Percentiles rank a stretch among this genome's conserved stretches.
These are phyloP conservation scores for Eurosta solidaginis DNA, from an alignment of 1,140 invertebrate genomes.

Conservation along the genomic window DNA sequence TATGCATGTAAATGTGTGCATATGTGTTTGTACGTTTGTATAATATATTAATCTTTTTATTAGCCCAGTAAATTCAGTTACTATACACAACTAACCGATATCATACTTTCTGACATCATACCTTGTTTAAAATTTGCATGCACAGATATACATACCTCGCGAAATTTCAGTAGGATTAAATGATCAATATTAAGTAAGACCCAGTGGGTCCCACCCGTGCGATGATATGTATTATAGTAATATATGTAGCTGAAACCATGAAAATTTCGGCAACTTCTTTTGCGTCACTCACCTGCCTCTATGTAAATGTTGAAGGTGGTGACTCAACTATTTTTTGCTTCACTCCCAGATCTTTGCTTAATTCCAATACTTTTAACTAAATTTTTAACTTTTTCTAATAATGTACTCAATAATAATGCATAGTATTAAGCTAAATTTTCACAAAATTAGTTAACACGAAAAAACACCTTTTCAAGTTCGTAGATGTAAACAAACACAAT, in stretches of 20 bases:
- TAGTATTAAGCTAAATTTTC: too few relatives aligned
- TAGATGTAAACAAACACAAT: constrained; percentile 19
- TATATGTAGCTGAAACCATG: background rate
- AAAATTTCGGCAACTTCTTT: background rate
- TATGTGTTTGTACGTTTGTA: too few relatives aligned
- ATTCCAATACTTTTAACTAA: too few relatives aligned
- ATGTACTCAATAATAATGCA: too few relatives aligned
- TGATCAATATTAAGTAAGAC: constrained; percentile 24
- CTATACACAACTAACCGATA: too few relatives aligned
- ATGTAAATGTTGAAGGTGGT: background rate
- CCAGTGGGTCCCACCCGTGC: background rate
- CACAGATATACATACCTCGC: background rate
- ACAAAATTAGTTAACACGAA: too few relatives aligned
- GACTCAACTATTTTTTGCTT: constrained; percentile 14
- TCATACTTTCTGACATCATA: background rate
- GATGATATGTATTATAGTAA: background rate
- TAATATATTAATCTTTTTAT: too few relatives aligned
- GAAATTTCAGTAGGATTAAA: background rate
- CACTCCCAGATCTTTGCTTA: background rate
- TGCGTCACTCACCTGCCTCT: background rate
- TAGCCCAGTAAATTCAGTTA: too few relatives aligned
- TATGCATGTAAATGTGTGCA: too few relatives aligned
- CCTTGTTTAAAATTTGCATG: background rate
- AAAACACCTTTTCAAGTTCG: background rate
- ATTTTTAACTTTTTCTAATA: too few relatives aligned